phyloP scores from a whole-genome alignment of 1,140 invertebrate genomes.

The Grapholita molesta region DNA sequence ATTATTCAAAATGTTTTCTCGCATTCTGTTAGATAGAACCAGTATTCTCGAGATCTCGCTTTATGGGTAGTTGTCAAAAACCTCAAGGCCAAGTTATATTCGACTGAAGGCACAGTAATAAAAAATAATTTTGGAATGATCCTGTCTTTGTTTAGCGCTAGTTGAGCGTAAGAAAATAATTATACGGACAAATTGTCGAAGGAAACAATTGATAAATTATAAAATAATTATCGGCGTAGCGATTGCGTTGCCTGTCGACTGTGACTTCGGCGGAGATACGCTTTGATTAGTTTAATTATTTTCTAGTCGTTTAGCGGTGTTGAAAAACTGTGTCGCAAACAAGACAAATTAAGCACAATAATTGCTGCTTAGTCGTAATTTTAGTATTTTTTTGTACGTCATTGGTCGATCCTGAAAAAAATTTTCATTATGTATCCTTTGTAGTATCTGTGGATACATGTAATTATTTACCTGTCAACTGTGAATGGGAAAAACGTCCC shows the following conservation, averaged over 20 bases:
- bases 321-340: not conserved
- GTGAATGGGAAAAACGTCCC: no score
- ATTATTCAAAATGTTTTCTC: not conserved
- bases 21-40: not conserved
- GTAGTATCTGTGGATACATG: no score
- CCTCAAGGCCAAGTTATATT: not conserved
- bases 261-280: constrained; percentile 12
- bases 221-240: constrained; percentile 31
- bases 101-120: not conserved
- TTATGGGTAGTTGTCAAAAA: not conserved
- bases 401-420: no score
- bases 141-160: constrained; percentile 39
- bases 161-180: constrained; percentile 48
- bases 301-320: not conserved
- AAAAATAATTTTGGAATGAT: not conserved
- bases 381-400: no score
- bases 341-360: not conserved
- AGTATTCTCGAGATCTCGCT: not conserved
- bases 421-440: no score
- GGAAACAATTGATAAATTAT: constrained; percentile 23
- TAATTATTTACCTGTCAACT: no score
- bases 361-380: no score
- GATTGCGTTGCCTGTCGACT: constrained; percentile 9
- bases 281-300: constrained; percentile 13
- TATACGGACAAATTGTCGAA: constrained; percentile 34